Conservation (phyloP, 2,888 invertebrate species). For the Troglohyphantes excavatus region DNA sequence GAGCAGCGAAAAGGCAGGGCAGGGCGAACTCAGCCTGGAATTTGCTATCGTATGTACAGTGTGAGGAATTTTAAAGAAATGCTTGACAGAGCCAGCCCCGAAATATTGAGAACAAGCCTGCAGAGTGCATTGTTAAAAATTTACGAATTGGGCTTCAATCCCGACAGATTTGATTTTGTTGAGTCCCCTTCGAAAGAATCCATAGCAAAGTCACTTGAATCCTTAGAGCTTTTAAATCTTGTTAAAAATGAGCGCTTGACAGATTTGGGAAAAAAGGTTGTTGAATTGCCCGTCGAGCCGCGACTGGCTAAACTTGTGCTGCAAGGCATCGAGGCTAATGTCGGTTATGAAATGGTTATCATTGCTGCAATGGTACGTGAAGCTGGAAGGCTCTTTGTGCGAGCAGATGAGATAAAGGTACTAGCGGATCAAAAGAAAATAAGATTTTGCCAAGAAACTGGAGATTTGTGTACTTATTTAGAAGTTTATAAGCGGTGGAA, state of each 20-base stretch:
- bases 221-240: conserved; percentile 81
- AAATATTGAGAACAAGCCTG: conserved; percentile 81
- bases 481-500: conserved; percentile 80
- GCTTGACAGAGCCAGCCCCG: conserved; percentile 81
- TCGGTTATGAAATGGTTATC: conserved; percentile 81
- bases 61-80: conserved; percentile 81
- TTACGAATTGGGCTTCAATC: conserved; percentile 78
- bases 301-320: conserved; percentile 80
- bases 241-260: conserved; percentile 81
- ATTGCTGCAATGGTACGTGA: conserved; percentile 81
- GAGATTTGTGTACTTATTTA: conserved; percentile 81
- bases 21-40: conserved; percentile 82
- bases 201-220: conserved; percentile 80
- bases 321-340: conserved; percentile 52
- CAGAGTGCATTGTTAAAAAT: conserved; percentile 72
- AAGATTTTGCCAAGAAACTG: conserved; percentile 81
- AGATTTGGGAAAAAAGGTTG: conserved; percentile 81
- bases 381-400: conserved; percentile 81
- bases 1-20: conserved; percentile 83
- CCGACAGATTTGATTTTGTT: conserved; percentile 82
- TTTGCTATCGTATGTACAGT: conserved; percentile 82
- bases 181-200: conserved; percentile 81
- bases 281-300: conserved; percentile 82
- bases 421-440: conserved; percentile 81
- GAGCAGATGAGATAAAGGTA: conserved; percentile 81